Conservation (phyloP, 2,888 invertebrate genomes). For the Eledona agricola region DNA sequence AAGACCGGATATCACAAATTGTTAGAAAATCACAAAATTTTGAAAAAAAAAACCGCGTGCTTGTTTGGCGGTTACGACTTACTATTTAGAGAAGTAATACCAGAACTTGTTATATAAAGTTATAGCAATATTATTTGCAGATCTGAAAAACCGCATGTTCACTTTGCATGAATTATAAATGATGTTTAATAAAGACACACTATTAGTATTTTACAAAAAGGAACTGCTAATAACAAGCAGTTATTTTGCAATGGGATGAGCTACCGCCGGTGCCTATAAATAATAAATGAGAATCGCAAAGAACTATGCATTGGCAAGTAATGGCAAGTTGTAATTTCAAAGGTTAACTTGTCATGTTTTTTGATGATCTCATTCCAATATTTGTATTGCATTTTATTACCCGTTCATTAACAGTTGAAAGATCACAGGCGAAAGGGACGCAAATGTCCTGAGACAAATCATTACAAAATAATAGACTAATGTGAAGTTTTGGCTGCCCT, state of each 20-base stretch:
- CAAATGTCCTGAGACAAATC: too few species aligned
- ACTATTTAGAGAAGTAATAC: too few species aligned
- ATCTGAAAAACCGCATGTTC: constrained; percentile 1
- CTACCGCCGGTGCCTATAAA: constrained; percentile 34
- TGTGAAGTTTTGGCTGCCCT: background rate
- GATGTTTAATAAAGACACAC: constrained; percentile 17
- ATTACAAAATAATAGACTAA: background rate
- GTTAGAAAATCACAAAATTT: too few species aligned
- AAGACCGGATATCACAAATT: too few species aligned
- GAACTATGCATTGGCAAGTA: constrained; percentile 31
- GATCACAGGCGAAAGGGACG: constrained; percentile 24
- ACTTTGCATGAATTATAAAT: constrained; percentile 28
- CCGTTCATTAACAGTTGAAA: constrained; percentile 20
- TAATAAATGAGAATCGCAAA: constrained; percentile 34
- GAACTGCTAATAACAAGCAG: constrained; percentile 33
- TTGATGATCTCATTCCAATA: constrained; percentile 34
- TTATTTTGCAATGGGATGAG: constrained; percentile 34
- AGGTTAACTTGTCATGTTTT: constrained; percentile 31
- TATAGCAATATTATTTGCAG: too few species aligned
- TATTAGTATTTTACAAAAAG: constrained; percentile 23
- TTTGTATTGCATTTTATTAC: constrained; percentile 33
- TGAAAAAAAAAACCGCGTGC: too few species aligned
- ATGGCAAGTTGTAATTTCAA: constrained; percentile 29
- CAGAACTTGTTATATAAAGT: too few species aligned
- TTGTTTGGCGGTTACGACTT: too few species aligned